A percentile compares a stretch with the other conserved stretches of the same genome.
phyloP scores from a whole-genome alignment of 2,888 invertebrate genomes.

The Antitype chi region DNA sequence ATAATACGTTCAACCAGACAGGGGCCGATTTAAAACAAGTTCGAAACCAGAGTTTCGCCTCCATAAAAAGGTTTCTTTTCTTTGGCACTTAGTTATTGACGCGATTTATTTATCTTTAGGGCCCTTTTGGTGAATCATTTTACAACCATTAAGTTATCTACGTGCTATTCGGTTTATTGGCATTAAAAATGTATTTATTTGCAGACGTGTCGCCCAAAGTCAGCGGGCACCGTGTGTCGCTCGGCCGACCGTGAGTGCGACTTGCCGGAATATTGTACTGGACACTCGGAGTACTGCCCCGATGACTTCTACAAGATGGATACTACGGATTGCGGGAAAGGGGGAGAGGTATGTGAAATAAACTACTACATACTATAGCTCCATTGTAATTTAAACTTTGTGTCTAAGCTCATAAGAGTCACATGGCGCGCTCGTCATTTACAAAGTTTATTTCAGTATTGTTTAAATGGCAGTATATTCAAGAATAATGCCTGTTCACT shows the following conservation, averaged over 20 bases:
- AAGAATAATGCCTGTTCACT: not conserved
- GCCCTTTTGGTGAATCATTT: too few relatives aligned
- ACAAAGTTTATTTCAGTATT: not conserved
- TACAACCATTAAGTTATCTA: too few relatives aligned
- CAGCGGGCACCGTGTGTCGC: constrained; percentile 95
- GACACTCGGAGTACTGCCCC: constrained; percentile 98
- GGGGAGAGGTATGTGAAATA: constrained; percentile 85
- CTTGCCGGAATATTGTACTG: constrained; percentile 98
- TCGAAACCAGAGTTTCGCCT: too few relatives aligned
- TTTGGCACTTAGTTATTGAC: too few relatives aligned
- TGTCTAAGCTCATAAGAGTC: not conserved
- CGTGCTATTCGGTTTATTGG: too few relatives aligned
- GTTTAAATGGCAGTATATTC: not conserved
- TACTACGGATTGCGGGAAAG: constrained; percentile 94
- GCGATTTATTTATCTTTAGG: too few relatives aligned
- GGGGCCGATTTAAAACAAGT: too few relatives aligned
- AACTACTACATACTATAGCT: not conserved
- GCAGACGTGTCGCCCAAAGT: constrained; percentile 94
- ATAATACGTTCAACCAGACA: too few relatives aligned
- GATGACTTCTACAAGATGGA: constrained; percentile 97
- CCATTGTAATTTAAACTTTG: constrained; percentile 2
- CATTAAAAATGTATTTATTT: constrained; percentile 3
- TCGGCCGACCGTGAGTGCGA: constrained; percentile 97
- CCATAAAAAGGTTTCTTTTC: too few relatives aligned
- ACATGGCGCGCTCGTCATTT: not conserved